phyloP scores from a whole-genome alignment of 2,888 invertebrate species.

The Amorpha juglandis region DNA sequence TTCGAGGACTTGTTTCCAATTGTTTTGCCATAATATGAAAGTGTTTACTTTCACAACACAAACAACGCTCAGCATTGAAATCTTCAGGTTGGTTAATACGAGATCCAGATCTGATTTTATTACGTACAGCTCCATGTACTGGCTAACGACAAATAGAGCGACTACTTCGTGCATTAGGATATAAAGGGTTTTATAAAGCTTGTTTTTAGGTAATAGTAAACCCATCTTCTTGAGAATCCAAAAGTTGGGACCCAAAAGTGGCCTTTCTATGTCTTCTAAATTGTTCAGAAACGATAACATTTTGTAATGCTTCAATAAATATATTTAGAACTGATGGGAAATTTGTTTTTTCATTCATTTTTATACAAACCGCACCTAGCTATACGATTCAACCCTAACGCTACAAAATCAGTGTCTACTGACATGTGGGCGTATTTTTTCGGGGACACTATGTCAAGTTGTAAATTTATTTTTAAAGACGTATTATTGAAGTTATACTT shows the following conservation, averaged over 20 bases:
- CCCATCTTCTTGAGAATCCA: slow-evolving; percentile 62
- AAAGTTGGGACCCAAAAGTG: slow-evolving; percentile 66
- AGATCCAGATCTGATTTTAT: slow-evolving; percentile 64
- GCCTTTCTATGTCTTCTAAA: slow-evolving; percentile 58
- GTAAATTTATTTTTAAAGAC: background rate
- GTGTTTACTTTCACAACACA: slow-evolving; percentile 64
- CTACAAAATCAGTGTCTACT: slow-evolving; percentile 37
- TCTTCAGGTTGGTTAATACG: slow-evolving; percentile 68
- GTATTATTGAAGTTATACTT: too few relatives aligned
- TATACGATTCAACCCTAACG: slow-evolving; percentile 34
- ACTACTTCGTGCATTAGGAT: slow-evolving; percentile 58
- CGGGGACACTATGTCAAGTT: slow-evolving; percentile 2
- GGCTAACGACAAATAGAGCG: slow-evolving; percentile 61
- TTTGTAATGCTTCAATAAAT: slow-evolving; percentile 26
- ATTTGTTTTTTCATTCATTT: slow-evolving; percentile 35
- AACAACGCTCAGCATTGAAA: slow-evolving; percentile 71
- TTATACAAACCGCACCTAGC: slow-evolving; percentile 39
- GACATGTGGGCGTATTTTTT: slow-evolving; percentile 24
- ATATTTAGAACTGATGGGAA: slow-evolving; percentile 32
- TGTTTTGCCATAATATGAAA: slow-evolving; percentile 62
- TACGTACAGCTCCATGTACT: slow-evolving; percentile 66
- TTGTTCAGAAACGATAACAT: slow-evolving; percentile 49
- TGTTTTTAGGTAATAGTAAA: slow-evolving; percentile 59
- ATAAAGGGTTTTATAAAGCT: slow-evolving; percentile 43
- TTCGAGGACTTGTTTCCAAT: slow-evolving; percentile 62